Base-by-base conservation (phyloP, 2,888 invertebrate genomes). In the Cremastinae sp. region DNA sequence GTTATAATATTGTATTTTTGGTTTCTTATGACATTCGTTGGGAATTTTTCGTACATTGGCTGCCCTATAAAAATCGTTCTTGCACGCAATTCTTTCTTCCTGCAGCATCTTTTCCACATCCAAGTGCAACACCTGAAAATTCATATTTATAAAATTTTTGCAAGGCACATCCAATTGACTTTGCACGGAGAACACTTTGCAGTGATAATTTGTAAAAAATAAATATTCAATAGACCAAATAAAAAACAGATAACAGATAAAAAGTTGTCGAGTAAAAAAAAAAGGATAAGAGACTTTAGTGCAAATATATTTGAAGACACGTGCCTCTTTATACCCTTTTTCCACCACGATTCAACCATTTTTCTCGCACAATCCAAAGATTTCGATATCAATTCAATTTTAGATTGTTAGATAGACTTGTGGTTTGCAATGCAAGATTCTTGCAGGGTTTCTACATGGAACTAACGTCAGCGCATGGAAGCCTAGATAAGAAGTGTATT, bases 1-100 rank as follows among this genome's bases (percentile, higher is more conserved):
- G 96, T 96, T 83, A 97, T 92, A 83, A 96, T 93, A 90, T 96
- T 99, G 92, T 99, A 99, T 93, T 99, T 99, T 92, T 97, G 96
- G 92, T 99, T 99, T 85, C 98, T 94, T 80, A 99, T 98, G 85
- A 97, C 96, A 91, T 99, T 99, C 74, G 96, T 94, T 72, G 98
- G 97, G 91, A 95, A 98, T 85, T 95, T 96, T 85, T 96, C 96
- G 64, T 93, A 92, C 80, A 93, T 94, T 49, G 94, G 90, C 83
- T 94, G 93, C 36, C 96, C 96, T 84, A 97, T 91, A 84, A 93
- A 92, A 82, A 97, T 95, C 49, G 94, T 95, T 83, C 97, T 92
- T 4, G 96, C 93, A 82, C 93, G 92, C 64, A 96, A 90, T 88
- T 96, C 96, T 81, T 94, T 93, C 83, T 94, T 94, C 72, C 95